A percentile compares a stretch with the other conserved stretches of the same genome.
These are phyloP conservation scores for Macrophya annulata DNA, from an alignment of 2,888 invertebrate genomes.

Conservation along the genomic window DNA sequence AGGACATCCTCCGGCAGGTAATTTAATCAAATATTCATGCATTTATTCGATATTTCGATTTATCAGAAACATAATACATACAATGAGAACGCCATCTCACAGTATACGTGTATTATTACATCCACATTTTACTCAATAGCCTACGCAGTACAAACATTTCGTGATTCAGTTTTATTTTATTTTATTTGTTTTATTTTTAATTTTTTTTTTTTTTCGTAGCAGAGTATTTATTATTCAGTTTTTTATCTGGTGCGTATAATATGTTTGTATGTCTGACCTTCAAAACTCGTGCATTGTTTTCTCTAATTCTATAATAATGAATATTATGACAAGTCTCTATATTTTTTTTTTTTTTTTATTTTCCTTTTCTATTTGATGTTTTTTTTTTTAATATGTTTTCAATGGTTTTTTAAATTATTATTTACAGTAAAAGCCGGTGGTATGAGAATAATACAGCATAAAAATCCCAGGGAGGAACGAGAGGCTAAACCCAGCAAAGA, in stretches of 20 bases:
- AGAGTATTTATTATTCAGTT: background rate
- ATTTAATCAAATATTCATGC: slow-evolving; percentile 61
- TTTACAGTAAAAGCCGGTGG: slow-evolving; percentile 93
- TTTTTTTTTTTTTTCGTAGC: too few relatives aligned
- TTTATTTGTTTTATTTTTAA: background rate
- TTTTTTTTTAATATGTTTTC: slow-evolving; percentile 29
- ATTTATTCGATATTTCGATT: background rate
- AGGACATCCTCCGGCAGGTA: slow-evolving; percentile 96
- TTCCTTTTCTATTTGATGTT: slow-evolving; percentile 40
- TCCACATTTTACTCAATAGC: background rate
- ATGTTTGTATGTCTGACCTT: background rate
- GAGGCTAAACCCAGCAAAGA: slow-evolving; percentile 81
- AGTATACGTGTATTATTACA: background rate
- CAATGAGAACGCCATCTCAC: background rate
- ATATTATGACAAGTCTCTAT: background rate
- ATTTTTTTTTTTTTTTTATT: slow-evolving; percentile 41
- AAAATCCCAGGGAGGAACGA: slow-evolving; percentile 85
- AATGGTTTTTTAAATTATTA: slow-evolving; percentile 57
- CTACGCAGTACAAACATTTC: background rate
- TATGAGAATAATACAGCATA: slow-evolving; percentile 95
- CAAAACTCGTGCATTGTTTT: background rate
- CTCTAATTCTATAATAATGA: background rate
- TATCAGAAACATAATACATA: background rate
- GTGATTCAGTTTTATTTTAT: background rate
- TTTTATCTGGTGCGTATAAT: background rate